A percentile compares a stretch with the other conserved stretches of the same genome.
phyloP scores from a whole-genome alignment of 2,113 vertebrate species.

The Hystrix brachyura region DNA sequence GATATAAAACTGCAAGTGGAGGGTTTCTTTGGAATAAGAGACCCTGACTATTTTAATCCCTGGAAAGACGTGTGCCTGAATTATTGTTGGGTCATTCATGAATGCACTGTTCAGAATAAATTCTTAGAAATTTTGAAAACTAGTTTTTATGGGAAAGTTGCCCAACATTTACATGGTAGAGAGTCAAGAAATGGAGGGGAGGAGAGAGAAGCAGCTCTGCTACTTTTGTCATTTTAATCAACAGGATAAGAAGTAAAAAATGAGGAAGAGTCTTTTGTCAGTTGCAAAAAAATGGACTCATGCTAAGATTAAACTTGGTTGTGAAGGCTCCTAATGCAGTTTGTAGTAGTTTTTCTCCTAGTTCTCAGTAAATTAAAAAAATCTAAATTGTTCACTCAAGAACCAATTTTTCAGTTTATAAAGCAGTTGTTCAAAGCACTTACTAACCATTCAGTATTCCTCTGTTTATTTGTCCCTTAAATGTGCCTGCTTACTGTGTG shows the following conservation, averaged over 20 bases:
- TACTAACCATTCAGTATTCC: not conserved
- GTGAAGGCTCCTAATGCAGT: not conserved
- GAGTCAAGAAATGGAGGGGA: not conserved
- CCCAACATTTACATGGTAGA: slow-evolving; percentile 4
- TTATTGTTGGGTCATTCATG: slow-evolving; percentile 27
- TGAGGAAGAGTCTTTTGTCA: not conserved
- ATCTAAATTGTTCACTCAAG: not conserved
- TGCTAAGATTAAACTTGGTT: not conserved
- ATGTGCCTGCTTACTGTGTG: not conserved
- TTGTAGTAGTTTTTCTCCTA: not conserved
- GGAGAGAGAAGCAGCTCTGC: not conserved
- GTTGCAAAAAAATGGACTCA: not conserved
- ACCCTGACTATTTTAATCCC: not conserved
- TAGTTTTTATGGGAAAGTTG: slow-evolving; percentile 40
- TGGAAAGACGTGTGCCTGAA: slow-evolving; percentile 38
- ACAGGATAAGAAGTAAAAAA: not conserved
- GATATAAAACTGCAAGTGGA: slow-evolving; percentile 24
- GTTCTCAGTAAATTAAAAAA: not conserved
- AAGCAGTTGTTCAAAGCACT: not conserved
- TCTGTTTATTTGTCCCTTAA: not conserved
- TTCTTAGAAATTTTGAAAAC: slow-evolving; percentile 49
- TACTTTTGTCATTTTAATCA: slow-evolving; percentile 35
- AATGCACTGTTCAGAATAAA: slow-evolving; percentile 27
- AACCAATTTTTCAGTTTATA: not conserved
- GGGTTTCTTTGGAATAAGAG: not conserved